phyloP scores from a whole-genome alignment of 2,888 invertebrate species.

The Argyresthia albistria region DNA sequence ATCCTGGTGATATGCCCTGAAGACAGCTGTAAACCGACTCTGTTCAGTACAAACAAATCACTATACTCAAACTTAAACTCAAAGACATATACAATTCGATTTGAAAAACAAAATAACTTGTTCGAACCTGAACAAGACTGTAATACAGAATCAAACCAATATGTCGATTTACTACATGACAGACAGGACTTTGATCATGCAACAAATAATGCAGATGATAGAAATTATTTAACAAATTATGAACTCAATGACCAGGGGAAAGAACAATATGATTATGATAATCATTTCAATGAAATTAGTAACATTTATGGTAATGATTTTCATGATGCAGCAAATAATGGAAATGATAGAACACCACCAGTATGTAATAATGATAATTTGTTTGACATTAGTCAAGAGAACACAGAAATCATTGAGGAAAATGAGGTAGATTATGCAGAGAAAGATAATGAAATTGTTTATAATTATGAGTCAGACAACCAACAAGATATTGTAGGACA shows the following conservation, averaged over 20 bases:
- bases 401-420: constrained; percentile 8
- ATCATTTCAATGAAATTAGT: neutral
- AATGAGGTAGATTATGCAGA: constrained; percentile 7
- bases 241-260: neutral
- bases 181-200: constrained; percentile 10
- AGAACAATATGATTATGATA: neutral
- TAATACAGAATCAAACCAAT: constrained; percentile 15
- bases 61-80: constrained; percentile 13
- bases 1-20: constrained; percentile 34
- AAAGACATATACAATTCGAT: constrained; percentile 16
- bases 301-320: constrained; percentile 10
- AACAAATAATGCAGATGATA: neutral
- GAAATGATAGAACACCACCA: neutral
- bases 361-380: too few species aligned
- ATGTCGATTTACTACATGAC: constrained; percentile 22
- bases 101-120: neutral
- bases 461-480: too few species aligned
- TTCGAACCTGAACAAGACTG: constrained; percentile 13
- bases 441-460: neutral
- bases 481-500: neutral
- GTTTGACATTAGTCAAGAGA: constrained; percentile 8
- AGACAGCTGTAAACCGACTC: constrained; percentile 28
- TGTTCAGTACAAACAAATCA: constrained; percentile 8
- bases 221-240: too few species aligned
- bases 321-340: constrained; percentile 7